phyloP scores from a whole-genome alignment of 2,113 vertebrate species.

The Myocastor coypus region DNA sequence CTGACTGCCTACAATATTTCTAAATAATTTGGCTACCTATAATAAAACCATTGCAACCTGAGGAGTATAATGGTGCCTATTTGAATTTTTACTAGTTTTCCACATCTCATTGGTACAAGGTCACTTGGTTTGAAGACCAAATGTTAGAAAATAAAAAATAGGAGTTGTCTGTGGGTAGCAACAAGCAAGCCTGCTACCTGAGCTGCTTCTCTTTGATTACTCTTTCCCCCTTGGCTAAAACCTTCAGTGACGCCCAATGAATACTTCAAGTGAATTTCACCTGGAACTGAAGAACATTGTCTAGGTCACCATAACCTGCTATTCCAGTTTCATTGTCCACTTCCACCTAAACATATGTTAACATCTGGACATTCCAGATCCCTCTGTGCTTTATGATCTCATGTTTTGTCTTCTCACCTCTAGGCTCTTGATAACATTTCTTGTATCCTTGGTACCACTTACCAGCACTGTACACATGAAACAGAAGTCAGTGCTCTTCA shows the following conservation, averaged over 20 bases:
- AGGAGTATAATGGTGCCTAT: neutral
- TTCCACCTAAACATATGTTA: neutral
- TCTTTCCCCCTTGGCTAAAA: neutral
- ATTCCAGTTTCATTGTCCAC: neutral
- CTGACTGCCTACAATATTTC: neutral
- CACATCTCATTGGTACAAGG: neutral
- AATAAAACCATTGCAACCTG: neutral
- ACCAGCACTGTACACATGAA: neutral
- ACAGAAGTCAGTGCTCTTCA: neutral
- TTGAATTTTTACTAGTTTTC: neutral
- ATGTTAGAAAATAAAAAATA: neutral
- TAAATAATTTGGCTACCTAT: neutral
- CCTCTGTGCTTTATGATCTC: neutral
- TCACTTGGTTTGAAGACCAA: neutral
- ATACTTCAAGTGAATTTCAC: neutral
- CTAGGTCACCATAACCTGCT: neutral
- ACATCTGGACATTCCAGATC: neutral
- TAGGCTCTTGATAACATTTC: neutral
- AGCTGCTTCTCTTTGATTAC: neutral
- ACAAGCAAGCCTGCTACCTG: neutral
- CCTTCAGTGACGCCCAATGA: neutral
- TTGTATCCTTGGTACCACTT: neutral
- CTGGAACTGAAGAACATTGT: neutral
- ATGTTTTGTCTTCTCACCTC: neutral
- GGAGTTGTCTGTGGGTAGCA: neutral